Base-by-base conservation (phyloP, 2,113 vertebrate species). In the Plectropomus leopardus region DNA sequence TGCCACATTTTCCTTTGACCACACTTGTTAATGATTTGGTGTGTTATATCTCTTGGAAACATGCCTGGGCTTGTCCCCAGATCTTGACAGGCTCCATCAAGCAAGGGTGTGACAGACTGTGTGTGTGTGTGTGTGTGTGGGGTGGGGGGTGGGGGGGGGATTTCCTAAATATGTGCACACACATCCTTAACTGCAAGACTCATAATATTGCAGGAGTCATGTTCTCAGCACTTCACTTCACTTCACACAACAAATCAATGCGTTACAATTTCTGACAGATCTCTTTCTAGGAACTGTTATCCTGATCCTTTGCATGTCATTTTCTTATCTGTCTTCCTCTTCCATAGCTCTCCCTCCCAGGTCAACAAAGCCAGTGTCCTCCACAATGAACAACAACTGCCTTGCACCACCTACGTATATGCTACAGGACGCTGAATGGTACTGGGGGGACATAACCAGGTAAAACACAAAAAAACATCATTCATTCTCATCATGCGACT, bases 361-460 rank as follows among this genome's bases (percentile, higher is more conserved):
- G 91, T 97, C 97, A 68, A 93, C 96, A 79, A 98, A 97, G 86
- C 94, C 96, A 87, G 92, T 92, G 93, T 95, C 95, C 89, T 94
- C 96, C 86, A 87, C 94, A 68, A 91, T 94, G 92, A 95, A 95
- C 72, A 96, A 96, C 89, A 96, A 96, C 89, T 95, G 95, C 90
- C 92, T 94, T 72, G 89, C 88, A 88, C 84, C 91, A 75, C 95
- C 95, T 69, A 79, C 68, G 45, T 88, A 90, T 59, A 92, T 94
- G 66, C 94, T 99, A 68, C 95, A 97, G 92, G 98, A 99, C 54
- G 96, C 97, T 0, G 97, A 99, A 80, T 99, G 98, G 98, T 99
- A 99, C 82, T 99, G 98, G 98, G 98, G 97, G 28, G 97, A 98
- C 85, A 96, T 98, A 81, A 97, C 96, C 84, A 97, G 98, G 97